These are phyloP conservation scores for Thumatha senex DNA, from an alignment of 2,888 invertebrate genomes.

Conservation along the genomic window DNA sequence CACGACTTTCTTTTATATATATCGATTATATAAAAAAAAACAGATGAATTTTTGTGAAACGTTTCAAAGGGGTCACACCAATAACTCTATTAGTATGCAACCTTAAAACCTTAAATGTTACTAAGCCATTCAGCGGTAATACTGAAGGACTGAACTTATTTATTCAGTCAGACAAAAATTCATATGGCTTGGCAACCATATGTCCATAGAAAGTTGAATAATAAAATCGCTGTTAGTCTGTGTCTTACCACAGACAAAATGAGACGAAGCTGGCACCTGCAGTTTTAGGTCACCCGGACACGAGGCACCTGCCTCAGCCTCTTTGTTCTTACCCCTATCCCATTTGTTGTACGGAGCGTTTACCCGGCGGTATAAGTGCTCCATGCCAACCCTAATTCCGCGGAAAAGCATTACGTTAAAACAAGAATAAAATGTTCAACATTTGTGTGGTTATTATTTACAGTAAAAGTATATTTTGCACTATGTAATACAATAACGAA, in stretches of 20 bases:
- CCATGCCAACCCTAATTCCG: conserved; percentile 23
- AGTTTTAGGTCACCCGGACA: conserved; percentile 73
- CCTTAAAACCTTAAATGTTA: no score
- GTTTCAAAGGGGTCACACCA: no score
- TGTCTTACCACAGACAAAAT: conserved; percentile 22
- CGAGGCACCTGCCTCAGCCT: conserved; percentile 49
- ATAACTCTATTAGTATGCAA: no score
- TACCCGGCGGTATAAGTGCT: conserved; percentile 33
- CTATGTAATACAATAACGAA: no score
- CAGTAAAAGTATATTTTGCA: not conserved
- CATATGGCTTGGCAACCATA: no score
- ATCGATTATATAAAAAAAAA: no score
- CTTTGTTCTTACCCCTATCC: conserved; percentile 53
- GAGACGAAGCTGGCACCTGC: conserved; percentile 63
- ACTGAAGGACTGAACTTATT: no score
- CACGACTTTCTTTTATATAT: no score
- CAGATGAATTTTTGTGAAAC: no score
- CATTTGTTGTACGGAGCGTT: conserved; percentile 35
- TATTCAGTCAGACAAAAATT: no score
- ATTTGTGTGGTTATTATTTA: not conserved
- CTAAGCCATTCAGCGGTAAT: conserved; percentile 5
- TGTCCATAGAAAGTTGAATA: not conserved
- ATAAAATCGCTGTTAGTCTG: conserved; percentile 23
- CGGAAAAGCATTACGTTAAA: conserved; percentile 14
- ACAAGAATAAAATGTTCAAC: conserved; percentile 13